A percentile compares a stretch with the other conserved stretches of the same genome.
phyloP scores from a whole-genome alignment of 2,888 invertebrate species.

The Nasonovia ribisnigri region DNA sequence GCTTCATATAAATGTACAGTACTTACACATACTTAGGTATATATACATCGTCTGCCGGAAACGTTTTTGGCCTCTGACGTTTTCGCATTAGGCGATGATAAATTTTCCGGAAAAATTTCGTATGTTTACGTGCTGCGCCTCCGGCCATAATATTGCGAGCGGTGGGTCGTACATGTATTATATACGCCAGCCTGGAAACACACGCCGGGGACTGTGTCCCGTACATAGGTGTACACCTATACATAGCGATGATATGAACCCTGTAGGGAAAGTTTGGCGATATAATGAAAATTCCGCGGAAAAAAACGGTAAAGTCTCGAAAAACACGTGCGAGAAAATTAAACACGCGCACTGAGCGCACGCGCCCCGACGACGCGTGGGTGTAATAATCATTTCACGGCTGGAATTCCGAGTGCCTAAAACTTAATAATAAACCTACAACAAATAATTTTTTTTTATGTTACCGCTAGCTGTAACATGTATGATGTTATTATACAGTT shows the following conservation, averaged over 20 bases:
- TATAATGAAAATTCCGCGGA: constrained; percentile 43
- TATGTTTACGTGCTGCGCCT: background rate
- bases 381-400: constrained; percentile 5
- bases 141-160: background rate
- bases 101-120: background rate
- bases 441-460: background rate
- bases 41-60: background rate
- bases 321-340: constrained; percentile 42
- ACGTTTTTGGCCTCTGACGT: background rate
- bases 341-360: background rate
- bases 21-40: background rate
- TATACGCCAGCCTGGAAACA: background rate
- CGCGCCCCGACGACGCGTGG: background rate
- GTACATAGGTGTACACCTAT: background rate
- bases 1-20: background rate
- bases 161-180: background rate
- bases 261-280: background rate
- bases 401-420: background rate
- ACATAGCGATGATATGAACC: background rate
- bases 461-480: background rate
- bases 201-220: background rate
- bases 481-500: background rate
- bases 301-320: background rate
- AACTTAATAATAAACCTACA: background rate
- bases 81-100: background rate